Evolutionary conservation across 1,140 invertebrate genomes (phyloP).

Genomic region (Drosophila nasuta): DNA sequence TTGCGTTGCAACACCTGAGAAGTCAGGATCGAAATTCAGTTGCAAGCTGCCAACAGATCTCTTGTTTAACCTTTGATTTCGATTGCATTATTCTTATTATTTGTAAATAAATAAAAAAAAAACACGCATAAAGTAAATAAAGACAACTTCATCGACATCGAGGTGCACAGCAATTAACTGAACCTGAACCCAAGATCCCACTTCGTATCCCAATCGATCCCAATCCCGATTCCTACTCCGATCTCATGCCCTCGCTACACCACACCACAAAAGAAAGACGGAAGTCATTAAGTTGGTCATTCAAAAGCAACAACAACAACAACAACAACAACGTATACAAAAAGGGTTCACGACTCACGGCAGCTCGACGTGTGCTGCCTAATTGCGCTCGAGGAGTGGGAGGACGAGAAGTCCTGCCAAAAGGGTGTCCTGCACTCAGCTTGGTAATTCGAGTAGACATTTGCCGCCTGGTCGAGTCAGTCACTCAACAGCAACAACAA

Average conservation of each 20-base stretch:
- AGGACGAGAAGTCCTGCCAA: neutral
- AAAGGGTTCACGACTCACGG: constrained; percentile 46
- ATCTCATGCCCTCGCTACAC: neutral
- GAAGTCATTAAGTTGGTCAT: constrained; percentile 66
- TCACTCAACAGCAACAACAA: no score
- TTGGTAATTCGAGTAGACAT: constrained; percentile 53
- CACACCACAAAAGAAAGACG: constrained; percentile 34
- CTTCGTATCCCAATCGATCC: neutral
- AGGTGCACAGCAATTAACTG: constrained; percentile 60
- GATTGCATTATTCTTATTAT: constrained; percentile 70
- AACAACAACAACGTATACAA: constrained; percentile 12
- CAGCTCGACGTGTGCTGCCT: constrained; percentile 57
- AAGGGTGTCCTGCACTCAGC: constrained; percentile 6
- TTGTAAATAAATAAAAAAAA: constrained; percentile 55
- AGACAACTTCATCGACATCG: constrained; percentile 3
- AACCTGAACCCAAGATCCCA: constrained; percentile 10
- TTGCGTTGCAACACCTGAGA: constrained; percentile 45
- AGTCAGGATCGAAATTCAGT: constrained; percentile 16
- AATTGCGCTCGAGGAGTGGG: constrained; percentile 55
- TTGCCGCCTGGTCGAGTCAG: constrained; percentile 15
- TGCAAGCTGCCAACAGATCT: neutral
- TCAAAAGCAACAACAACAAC: neutral
- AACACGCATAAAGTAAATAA: constrained; percentile 18
- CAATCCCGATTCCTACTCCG: neutral
- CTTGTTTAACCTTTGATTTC: constrained; percentile 36